Conservation (phyloP, 2,888 invertebrate genomes). For the Diachrysia chrysitis region DNA sequence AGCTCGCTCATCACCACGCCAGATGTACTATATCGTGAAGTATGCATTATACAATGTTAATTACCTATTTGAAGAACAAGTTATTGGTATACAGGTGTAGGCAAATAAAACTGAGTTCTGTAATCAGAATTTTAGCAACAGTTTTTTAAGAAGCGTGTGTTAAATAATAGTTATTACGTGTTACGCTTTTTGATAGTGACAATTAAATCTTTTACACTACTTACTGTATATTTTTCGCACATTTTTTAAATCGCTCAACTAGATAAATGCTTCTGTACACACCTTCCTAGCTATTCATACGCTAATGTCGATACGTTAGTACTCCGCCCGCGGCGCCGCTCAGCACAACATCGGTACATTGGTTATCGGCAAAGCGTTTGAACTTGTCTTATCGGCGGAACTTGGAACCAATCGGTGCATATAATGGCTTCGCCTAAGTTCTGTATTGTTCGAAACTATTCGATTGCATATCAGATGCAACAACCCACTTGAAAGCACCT, state of each 20-base stretch:
- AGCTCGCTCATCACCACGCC: constrained; percentile 8
- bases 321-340: not conserved
- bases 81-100: no score
- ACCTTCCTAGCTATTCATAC: constrained; percentile 6
- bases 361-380: constrained; percentile 45
- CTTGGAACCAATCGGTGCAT: constrained; percentile 42
- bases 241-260: not conserved
- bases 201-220: no score
- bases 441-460: constrained; percentile 44
- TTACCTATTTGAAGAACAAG: no score
- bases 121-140: no score
- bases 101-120: no score
- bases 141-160: no score
- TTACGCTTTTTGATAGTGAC: no score
- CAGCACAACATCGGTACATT: constrained; percentile 27
- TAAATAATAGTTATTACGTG: no score
- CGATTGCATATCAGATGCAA: constrained; percentile 44
- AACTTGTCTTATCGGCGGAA: constrained; percentile 40
- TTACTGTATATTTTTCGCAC: no score
- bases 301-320: not conserved
- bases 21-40: not conserved
- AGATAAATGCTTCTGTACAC: not conserved
- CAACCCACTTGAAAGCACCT: constrained; percentile 19
- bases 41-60: no score
- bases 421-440: constrained; percentile 43